A percentile compares a stretch with the other conserved stretches of the same genome.
phyloP scores from a whole-genome alignment of 2,113 vertebrate genomes.

The Felis chaus region DNA sequence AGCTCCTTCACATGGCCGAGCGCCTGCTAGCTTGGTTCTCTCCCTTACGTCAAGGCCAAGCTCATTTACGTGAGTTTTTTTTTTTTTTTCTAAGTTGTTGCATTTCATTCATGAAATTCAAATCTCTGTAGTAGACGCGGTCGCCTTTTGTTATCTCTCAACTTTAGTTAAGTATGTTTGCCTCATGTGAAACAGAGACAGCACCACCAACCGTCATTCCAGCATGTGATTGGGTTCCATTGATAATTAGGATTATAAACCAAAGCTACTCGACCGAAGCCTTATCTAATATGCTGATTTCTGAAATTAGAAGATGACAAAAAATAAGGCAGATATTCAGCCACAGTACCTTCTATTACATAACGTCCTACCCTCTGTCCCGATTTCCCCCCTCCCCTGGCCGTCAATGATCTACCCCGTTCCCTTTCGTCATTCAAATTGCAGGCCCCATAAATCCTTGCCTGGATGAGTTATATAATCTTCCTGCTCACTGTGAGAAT shows the following conservation, averaged over 20 bases:
- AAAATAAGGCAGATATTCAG: background rate
- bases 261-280: background rate
- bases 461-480: slow-evolving; percentile 32
- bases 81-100: background rate
- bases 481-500: slow-evolving; percentile 37
- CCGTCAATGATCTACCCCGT: background rate
- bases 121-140: background rate
- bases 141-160: background rate
- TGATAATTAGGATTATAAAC: background rate
- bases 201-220: background rate
- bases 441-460: slow-evolving; percentile 25
- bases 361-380: background rate
- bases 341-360: background rate
- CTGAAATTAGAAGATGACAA: background rate
- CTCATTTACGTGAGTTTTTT: background rate
- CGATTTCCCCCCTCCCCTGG: background rate
- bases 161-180: background rate
- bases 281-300: background rate
- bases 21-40: background rate
- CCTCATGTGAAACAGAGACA: background rate
- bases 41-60: background rate
- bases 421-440: slow-evolving; percentile 28
- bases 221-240: background rate
- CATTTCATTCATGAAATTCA: background rate
- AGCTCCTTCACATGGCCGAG: background rate